These are phyloP conservation scores for Hipparchia sbordonii DNA, from an alignment of 2,888 invertebrate genomes.

Conservation along the genomic window DNA sequence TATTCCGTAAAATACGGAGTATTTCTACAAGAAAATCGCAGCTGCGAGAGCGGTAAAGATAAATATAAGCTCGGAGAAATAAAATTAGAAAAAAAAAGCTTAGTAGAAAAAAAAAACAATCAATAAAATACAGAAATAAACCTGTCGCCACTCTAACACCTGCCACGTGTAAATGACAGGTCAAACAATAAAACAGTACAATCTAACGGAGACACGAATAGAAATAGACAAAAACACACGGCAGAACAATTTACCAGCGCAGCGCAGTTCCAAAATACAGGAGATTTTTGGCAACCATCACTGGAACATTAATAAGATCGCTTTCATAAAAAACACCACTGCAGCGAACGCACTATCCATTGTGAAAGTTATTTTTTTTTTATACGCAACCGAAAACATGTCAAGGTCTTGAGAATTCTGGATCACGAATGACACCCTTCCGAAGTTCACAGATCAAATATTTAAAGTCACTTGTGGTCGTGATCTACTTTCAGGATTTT, in stretches of 20 bases:
- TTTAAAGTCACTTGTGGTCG: background rate
- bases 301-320: conserved; percentile 42
- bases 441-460: background rate
- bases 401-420: conserved; percentile 26
- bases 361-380: conserved; percentile 24
- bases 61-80: background rate
- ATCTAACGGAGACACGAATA: conserved; percentile 44
- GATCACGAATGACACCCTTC: background rate
- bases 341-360: conserved; percentile 17
- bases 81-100: background rate
- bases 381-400: conserved; percentile 18
- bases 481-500: background rate
- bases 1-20: no score
- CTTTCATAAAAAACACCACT: conserved; percentile 32
- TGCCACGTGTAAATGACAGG: conserved; percentile 41
- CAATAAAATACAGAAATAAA: background rate
- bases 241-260: conserved; percentile 52
- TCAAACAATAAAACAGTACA: conserved; percentile 41
- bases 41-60: background rate
- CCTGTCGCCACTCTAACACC: conserved; percentile 26
- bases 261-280: conserved; percentile 54
- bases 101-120: background rate
- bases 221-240: conserved; percentile 45
- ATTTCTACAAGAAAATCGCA: no score
- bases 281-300: conserved; percentile 60